A percentile compares a stretch with the other conserved stretches of the same genome.
Evolutionary conservation across 2,113 vertebrate species (phyloP).

Genomic region (Cichladusa arquata): DNA sequence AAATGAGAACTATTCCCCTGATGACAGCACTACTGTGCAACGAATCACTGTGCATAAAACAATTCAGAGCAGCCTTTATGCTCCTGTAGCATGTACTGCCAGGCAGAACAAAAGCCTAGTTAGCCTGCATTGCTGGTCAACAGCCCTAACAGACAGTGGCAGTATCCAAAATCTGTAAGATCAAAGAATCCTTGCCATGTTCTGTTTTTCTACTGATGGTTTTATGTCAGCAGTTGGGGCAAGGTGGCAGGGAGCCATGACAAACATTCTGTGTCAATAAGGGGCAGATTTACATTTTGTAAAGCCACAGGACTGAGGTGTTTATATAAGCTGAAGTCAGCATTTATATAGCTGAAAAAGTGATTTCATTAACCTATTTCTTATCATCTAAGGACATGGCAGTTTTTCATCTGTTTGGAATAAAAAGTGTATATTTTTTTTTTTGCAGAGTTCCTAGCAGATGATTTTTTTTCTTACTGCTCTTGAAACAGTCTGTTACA

Average conservation of each 20-base stretch:
- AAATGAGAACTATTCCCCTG: neutral
- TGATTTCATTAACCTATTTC: neutral
- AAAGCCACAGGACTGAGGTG: neutral
- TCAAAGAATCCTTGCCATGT: neutral
- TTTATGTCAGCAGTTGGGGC: neutral
- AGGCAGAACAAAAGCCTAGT: neutral
- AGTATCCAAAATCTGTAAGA: neutral
- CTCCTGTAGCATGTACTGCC: neutral
- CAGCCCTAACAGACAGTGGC: neutral
- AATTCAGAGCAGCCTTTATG: neutral
- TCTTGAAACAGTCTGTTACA: neutral
- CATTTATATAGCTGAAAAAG: neutral
- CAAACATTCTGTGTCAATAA: constrained; percentile 1
- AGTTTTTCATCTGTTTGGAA: neutral
- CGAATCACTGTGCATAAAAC: neutral
- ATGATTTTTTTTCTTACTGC: neutral
- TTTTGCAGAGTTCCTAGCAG: neutral
- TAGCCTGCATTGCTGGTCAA: neutral
- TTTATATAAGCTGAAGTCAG: neutral
- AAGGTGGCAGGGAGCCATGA: constrained; percentile 1
- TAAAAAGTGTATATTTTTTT: neutral
- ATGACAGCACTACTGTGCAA: neutral
- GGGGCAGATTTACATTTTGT: neutral
- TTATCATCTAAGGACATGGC: neutral
- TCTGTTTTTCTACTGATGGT: neutral